Conservation (phyloP, 1,140 invertebrate genomes). For the Branchinecta lynchi region DNA sequence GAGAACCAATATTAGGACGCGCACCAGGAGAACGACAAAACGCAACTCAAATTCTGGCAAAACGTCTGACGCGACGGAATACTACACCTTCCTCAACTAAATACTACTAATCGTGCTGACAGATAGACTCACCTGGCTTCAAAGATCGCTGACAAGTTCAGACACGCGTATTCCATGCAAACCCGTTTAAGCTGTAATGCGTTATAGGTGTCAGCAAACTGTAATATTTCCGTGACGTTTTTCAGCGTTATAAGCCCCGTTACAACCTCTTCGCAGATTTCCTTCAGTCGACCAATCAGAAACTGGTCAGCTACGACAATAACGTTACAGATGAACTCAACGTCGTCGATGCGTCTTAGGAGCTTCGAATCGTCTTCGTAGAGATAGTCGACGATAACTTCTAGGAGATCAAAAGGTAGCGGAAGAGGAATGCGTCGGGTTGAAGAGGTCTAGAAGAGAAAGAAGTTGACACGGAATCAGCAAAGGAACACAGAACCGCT, state of each 20-base stretch:
- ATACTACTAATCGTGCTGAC: too few relatives aligned
- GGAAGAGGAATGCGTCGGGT: slow-evolving; percentile 26
- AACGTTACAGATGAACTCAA: slow-evolving; percentile 44
- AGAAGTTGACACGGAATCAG: slow-evolving; percentile 17
- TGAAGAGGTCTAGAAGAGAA: slow-evolving; percentile 16
- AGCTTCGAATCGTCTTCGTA: slow-evolving; percentile 45
- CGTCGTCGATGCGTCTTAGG: slow-evolving; percentile 38
- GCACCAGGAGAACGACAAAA: too few relatives aligned
- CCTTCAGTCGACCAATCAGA: slow-evolving; percentile 43
- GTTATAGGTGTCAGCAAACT: slow-evolving; percentile 49
- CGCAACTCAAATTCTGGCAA: too few relatives aligned
- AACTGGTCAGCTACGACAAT: slow-evolving; percentile 52
- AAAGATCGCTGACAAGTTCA: slow-evolving; percentile 48
- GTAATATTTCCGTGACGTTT: slow-evolving; percentile 48
- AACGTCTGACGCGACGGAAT: too few relatives aligned
- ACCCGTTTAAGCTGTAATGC: slow-evolving; percentile 44
- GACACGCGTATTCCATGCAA: slow-evolving; percentile 50
- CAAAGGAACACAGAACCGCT: neutral
- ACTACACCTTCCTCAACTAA: too few relatives aligned
- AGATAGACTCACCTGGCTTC: slow-evolving; percentile 37
- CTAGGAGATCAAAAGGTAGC: slow-evolving; percentile 37
- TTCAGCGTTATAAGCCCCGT: slow-evolving; percentile 44
- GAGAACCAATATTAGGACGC: too few relatives aligned
- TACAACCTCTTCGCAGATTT: slow-evolving; percentile 46
- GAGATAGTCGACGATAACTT: slow-evolving; percentile 46